Evolutionary conservation across 2,888 invertebrate genomes (phyloP).

Genomic region (Automeris io): DNA sequence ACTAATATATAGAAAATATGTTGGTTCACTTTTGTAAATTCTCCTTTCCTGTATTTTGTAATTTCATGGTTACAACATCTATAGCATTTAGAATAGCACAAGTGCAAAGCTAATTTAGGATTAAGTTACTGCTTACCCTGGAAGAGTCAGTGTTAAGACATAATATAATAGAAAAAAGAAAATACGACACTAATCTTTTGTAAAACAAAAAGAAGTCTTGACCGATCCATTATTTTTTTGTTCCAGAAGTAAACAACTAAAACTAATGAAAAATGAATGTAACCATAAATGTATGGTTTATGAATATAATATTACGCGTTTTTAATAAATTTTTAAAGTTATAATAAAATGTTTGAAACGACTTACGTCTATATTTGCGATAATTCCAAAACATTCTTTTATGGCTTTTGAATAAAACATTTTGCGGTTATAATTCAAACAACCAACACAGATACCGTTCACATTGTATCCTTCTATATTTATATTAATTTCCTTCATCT

Average conservation of each 20-base stretch:
- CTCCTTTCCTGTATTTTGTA: too few species aligned
- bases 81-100: too few species aligned
- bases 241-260: slow-evolving; percentile 28
- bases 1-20: too few species aligned
- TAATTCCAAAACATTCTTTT: slow-evolving; percentile 47
- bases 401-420: slow-evolving; percentile 51
- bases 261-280: slow-evolving; percentile 21
- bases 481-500: slow-evolving; percentile 66
- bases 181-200: not conserved
- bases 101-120: too few species aligned
- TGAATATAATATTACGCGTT: not conserved
- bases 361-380: slow-evolving; percentile 64
- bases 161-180: not conserved
- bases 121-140: too few species aligned
- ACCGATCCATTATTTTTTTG: slow-evolving; percentile 57
- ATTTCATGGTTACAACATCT: too few species aligned
- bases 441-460: slow-evolving; percentile 67
- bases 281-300: slow-evolving; percentile 2
- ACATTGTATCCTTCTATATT: slow-evolving; percentile 71
- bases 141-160: too few species aligned
- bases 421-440: slow-evolving; percentile 60
- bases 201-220: slow-evolving; percentile 22
- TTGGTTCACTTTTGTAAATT: too few species aligned
- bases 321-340: not conserved
- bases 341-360: slow-evolving; percentile 1